Conservation (phyloP, 92 coral and sea anemone species). For the Diadumene lineata region DNA sequence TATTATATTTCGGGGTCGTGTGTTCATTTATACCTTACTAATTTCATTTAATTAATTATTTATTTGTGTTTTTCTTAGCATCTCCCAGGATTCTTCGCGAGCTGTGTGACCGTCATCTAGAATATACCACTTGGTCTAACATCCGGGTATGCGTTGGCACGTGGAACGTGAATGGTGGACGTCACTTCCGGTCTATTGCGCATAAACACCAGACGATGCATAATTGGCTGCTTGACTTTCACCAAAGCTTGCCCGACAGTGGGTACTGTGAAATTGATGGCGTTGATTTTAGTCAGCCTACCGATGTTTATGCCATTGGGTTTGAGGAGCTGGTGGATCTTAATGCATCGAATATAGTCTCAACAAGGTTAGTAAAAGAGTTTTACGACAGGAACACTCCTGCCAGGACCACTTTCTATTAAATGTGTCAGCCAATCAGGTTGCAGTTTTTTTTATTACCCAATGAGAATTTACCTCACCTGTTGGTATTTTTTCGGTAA, state of each 20-base stretch:
- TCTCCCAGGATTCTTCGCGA: conserved; percentile 95
- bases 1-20: no score
- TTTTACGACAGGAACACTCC: no score
- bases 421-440: no score
- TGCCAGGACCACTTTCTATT: no score
- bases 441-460: no score
- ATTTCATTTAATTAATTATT: no score
- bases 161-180: conserved; percentile 98
- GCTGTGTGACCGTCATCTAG: conserved; percentile 94
- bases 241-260: conserved; percentile 77
- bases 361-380: conserved; percentile 70
- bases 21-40: no score
- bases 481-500: no score
- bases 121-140: conserved; percentile 96
- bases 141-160: conserved; percentile 95
- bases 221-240: conserved; percentile 95
- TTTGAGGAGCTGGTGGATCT: conserved; percentile 98
- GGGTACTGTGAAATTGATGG: conserved; percentile 65
- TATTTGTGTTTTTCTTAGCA: no score
- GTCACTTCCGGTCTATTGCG: conserved; percentile 97
- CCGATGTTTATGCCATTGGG: conserved; percentile 98
- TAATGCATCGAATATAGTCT: conserved; percentile 93
- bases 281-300: conserved; percentile 68
- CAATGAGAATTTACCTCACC: no score
- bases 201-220: conserved; percentile 98